Percentiles rank a stretch among this genome's conserved stretches.
These are phyloP conservation scores for Leuciscus waleckii DNA, from an alignment of 2,797 vertebrate species.

Conservation along the genomic window DNA sequence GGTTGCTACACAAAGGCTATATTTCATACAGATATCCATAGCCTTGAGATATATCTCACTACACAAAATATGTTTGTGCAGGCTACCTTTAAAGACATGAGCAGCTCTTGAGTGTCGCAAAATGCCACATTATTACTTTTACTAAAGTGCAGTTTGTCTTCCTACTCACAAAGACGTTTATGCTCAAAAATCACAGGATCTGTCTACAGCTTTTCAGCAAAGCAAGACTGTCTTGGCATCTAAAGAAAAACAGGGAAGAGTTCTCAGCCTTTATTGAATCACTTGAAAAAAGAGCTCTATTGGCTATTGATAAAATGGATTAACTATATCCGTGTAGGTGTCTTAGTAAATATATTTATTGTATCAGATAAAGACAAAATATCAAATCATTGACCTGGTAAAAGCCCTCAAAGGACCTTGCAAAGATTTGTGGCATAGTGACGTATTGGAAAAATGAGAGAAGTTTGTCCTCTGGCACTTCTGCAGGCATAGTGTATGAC, in stretches of 20 bases:
- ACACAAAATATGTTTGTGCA: neutral
- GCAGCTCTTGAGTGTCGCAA: neutral
- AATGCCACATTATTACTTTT: neutral
- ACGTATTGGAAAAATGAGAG: neutral
- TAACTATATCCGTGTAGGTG: neutral
- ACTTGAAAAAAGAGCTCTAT: neutral
- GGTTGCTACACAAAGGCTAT: neutral
- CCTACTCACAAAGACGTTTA: neutral
- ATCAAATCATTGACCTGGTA: neutral
- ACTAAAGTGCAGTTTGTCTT: constrained; percentile 15
- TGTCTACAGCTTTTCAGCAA: constrained; percentile 3
- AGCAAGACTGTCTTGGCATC: neutral
- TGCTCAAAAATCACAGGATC: neutral
- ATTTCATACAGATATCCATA: neutral
- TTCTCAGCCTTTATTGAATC: neutral
- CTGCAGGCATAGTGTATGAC: neutral
- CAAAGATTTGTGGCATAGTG: neutral
- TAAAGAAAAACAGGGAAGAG: neutral
- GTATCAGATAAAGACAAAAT: neutral
- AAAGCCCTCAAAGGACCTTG: neutral
- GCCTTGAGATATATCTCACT: neutral
- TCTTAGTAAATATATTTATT: neutral
- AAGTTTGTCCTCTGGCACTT: neutral
- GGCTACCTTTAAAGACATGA: neutral
- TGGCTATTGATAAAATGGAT: neutral